Percentiles rank a stretch among this genome's conserved stretches.
Evolutionary conservation across 2,888 invertebrate genomes (phyloP).

Genomic region (Eilema sororculum): DNA sequence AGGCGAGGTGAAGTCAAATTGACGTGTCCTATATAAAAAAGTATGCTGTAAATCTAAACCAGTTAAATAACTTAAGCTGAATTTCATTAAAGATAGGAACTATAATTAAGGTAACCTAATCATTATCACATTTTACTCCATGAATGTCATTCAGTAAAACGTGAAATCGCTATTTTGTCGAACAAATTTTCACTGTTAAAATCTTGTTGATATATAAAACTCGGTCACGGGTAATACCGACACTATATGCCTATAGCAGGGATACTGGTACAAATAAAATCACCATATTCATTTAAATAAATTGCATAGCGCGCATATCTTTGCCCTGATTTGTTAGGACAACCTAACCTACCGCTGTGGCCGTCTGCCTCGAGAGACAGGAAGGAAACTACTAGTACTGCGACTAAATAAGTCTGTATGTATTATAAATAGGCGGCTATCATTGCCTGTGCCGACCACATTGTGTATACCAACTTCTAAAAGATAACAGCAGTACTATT

Average conservation of each 20-base stretch:
- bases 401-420: conserved; percentile 9
- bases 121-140: no score
- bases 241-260: not conserved
- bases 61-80: no score
- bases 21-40: no score
- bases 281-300: not conserved
- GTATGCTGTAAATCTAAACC: no score
- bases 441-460: conserved; percentile 12
- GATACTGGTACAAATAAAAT: not conserved
- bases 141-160: no score
- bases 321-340: conserved; percentile 8
- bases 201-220: not conserved
- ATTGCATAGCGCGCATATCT: conserved; percentile 10
- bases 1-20: no score
- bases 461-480: not conserved
- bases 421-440: conserved; percentile 18
- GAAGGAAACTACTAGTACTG: conserved; percentile 13
- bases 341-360: not conserved
- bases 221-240: not conserved
- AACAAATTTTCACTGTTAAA: no score
- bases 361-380: conserved; percentile 4
- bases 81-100: no score
- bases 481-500: not conserved
- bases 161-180: no score
- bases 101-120: no score